A percentile compares a stretch with the other conserved stretches of the same genome.
Conservation (phyloP, 2,888 invertebrate species). For the Cyclophora punctaria region DNA sequence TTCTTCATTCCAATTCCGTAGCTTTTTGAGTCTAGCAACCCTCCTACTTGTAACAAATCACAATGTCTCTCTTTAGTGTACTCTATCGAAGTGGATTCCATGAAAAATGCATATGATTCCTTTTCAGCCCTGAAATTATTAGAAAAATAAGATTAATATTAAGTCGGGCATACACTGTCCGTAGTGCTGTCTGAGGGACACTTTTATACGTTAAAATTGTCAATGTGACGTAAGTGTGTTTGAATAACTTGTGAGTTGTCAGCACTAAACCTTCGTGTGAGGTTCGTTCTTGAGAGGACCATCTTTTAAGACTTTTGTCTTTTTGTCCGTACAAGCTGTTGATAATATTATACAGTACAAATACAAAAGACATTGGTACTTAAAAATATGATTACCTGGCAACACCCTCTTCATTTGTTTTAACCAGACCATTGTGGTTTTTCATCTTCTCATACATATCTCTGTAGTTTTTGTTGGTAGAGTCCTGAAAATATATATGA, state of each 20-base stretch:
- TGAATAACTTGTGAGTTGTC: too few species aligned
- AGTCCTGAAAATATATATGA: conserved; percentile 71
- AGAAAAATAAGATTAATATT: too few species aligned
- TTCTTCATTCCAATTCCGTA: conserved; percentile 92
- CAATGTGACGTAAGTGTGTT: too few species aligned
- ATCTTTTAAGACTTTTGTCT: too few species aligned
- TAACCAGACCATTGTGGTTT: conserved; percentile 69
- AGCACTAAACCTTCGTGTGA: too few species aligned
- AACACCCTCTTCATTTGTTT: conserved; percentile 79
- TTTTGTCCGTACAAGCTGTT: too few species aligned
- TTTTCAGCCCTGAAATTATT: conserved; percentile 53
- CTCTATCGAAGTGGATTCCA: conserved; percentile 93
- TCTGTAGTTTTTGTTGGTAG: conserved; percentile 80
- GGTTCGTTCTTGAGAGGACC: too few species aligned
- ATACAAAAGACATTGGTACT: background rate
- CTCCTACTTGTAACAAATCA: conserved; percentile 81
- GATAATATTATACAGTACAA: too few species aligned
- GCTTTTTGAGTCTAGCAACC: conserved; percentile 86
- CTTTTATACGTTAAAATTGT: too few species aligned
- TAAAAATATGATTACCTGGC: conserved; percentile 42
- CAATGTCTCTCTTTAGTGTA: conserved; percentile 86
- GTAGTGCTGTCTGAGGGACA: too few species aligned
- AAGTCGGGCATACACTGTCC: too few species aligned
- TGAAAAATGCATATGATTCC: conserved; percentile 85
- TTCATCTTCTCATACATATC: conserved; percentile 87